Evolutionary conservation across 1,140 invertebrate genomes (phyloP), one percentile per base, ranked within the genome.

Genomic region (Rhizoglyphus robini): DNA sequence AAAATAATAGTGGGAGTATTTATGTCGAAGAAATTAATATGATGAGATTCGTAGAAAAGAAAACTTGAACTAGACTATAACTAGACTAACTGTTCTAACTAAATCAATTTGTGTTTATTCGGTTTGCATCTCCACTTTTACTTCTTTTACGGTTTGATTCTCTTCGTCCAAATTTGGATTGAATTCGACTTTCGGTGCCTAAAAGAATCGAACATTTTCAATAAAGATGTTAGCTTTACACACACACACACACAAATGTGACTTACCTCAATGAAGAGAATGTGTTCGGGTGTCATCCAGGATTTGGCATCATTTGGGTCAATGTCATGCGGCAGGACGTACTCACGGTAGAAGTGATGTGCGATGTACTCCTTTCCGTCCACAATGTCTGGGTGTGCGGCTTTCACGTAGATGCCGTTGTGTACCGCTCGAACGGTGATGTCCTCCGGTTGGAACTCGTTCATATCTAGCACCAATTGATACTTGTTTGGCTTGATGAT

Each of bases 261-360:
- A n/a, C n/a, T n/a, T n/a, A n/a, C 54, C 29, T 60, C 58, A 32
- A 60, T 32, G 27, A 60, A 60, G 18, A 60, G 15, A 3, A 60
- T 15, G 15, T 60, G 31, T 27, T 60, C 32, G 1, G 58, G 13
- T 46, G 58, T 60, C 27, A 60, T 60, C 58, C 58, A 60, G 3
- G 58, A 1, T 34, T 2, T 1, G 15, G 27, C 58, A 15, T 27
- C 15, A 23, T 20, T 29, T 2, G 58, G 58, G 13, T 27, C 2
- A 32, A 60, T 60, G 13, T 15, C 15, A 11, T 60, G 15, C 15
- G 58, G 58, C 27, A 60, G 15, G 29, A 60, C 27, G 15, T 60
- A 60, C 36, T 60, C 58, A 1, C 58, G 58, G 29, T 60, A 60
- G 29, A 60, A 60, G 29, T 60, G 58, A 60, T 60, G 15, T 3